Evolutionary conservation across 2,888 invertebrate species (phyloP).

Genomic region (Nemotelus pantherinus): DNA sequence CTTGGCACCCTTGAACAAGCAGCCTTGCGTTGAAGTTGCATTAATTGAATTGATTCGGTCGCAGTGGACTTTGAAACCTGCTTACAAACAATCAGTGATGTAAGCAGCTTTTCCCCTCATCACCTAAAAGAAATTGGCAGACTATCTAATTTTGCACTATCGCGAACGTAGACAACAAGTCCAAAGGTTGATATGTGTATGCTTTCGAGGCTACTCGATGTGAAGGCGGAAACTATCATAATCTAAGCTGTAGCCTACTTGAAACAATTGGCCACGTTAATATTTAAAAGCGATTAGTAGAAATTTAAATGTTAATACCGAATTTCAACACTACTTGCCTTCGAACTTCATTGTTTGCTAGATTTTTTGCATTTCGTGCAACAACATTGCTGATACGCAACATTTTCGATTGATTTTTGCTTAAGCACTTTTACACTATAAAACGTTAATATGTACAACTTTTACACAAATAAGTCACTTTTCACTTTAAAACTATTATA

Average conservation of each 20-base stretch:
- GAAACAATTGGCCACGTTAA: not conserved
- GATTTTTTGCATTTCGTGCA: slow-evolving; percentile 23
- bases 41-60: too few species aligned
- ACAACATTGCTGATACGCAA: slow-evolving; percentile 4
- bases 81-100: not conserved
- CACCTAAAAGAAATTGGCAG: not conserved
- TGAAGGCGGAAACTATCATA: not conserved
- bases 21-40: too few species aligned
- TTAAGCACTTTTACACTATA: too few species aligned
- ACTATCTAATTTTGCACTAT: not conserved
- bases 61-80: slow-evolving; percentile 17
- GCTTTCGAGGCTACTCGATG: not conserved
- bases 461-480: too few species aligned
- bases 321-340: slow-evolving; percentile 7
- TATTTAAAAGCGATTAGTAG: not conserved
- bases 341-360: slow-evolving; percentile 24
- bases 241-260: not conserved
- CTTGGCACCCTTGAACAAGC: not conserved
- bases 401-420: slow-evolving; percentile 3
- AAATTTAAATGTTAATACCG: not conserved
- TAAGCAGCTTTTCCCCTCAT: not conserved
- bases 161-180: slow-evolving; percentile 9
- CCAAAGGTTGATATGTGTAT: slow-evolving; percentile 18
- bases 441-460: too few species aligned
- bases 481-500: too few species aligned